Percentiles rank a stretch among this genome's conserved stretches.
Evolutionary conservation across 2,888 invertebrate genomes (phyloP).

Genomic region (Eutolmus rufibarbis): DNA sequence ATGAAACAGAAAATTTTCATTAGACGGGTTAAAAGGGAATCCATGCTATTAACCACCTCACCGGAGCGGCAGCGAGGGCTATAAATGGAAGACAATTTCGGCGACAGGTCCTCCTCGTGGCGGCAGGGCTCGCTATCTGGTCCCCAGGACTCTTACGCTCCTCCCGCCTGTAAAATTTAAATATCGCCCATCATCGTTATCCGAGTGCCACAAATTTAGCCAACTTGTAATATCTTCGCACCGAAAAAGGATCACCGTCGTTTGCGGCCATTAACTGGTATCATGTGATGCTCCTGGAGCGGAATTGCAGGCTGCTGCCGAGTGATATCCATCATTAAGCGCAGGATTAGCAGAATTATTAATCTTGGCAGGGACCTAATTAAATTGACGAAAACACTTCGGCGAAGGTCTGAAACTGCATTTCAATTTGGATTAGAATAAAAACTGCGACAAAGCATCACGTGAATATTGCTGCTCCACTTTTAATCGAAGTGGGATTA

Average conservation of each 20-base stretch:
- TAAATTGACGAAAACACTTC: not conserved
- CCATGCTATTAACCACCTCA: constrained; percentile 38
- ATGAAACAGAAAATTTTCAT: constrained; percentile 48
- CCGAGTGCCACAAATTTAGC: constrained; percentile 35
- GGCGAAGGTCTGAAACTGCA: not conserved
- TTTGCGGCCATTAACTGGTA: constrained; percentile 24
- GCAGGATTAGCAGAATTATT: constrained; percentile 43
- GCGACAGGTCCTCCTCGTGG: constrained; percentile 5
- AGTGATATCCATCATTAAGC: constrained; percentile 45
- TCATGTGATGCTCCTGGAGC: constrained; percentile 16
- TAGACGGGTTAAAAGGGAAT: constrained; percentile 42
- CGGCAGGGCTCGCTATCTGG: not conserved
- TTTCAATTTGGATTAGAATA: not conserved
- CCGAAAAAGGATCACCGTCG: constrained; percentile 24
- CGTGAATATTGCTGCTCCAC: no score
- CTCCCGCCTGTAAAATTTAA: constrained; percentile 23
- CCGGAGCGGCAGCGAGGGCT: constrained; percentile 18
- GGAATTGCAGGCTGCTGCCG: constrained; percentile 19
- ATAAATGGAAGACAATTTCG: constrained; percentile 38
- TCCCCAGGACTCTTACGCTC: not conserved
- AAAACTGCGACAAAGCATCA: no score
- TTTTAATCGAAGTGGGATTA: no score
- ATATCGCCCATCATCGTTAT: constrained; percentile 38
- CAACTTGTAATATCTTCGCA: constrained; percentile 36
- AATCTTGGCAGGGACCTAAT: not conserved